These are phyloP conservation scores for Trogon surrucura DNA, from an alignment of 2,113 vertebrate species.

Conservation along the genomic window DNA sequence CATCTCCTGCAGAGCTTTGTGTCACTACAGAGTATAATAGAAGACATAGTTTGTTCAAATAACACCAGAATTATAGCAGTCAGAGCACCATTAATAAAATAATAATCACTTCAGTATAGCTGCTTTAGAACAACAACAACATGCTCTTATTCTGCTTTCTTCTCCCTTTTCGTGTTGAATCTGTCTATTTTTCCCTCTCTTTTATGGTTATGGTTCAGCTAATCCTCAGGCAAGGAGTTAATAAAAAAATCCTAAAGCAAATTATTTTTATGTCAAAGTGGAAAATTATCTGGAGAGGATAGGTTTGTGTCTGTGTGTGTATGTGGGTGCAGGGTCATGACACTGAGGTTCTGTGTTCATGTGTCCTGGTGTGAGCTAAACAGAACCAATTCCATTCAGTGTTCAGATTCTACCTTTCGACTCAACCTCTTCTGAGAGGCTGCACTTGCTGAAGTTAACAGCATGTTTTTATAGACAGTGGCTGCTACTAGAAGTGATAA, in stretches of 20 bases:
- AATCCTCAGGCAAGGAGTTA: neutral
- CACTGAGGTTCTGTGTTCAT: neutral
- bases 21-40: neutral
- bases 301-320: neutral
- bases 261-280: neutral
- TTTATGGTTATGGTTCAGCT: neutral
- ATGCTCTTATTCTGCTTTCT: neutral
- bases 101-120: conserved; percentile 17
- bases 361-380: no score
- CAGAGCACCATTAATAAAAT: conserved; percentile 53
- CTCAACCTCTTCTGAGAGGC: no score
- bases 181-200: neutral
- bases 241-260: neutral
- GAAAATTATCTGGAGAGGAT: neutral
- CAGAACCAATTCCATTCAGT: no score
- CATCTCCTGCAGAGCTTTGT: conserved; percentile 37
- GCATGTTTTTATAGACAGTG: no score
- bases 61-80: conserved; percentile 10
- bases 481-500: no score
- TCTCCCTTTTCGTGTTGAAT: neutral
- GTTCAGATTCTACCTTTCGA: no score
- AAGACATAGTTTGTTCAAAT: conserved; percentile 41
- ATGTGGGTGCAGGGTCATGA: neutral
- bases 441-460: no score
- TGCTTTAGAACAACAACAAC: neutral